phyloP scores from a whole-genome alignment of 2,888 invertebrate species.

The Lagria hirta region DNA sequence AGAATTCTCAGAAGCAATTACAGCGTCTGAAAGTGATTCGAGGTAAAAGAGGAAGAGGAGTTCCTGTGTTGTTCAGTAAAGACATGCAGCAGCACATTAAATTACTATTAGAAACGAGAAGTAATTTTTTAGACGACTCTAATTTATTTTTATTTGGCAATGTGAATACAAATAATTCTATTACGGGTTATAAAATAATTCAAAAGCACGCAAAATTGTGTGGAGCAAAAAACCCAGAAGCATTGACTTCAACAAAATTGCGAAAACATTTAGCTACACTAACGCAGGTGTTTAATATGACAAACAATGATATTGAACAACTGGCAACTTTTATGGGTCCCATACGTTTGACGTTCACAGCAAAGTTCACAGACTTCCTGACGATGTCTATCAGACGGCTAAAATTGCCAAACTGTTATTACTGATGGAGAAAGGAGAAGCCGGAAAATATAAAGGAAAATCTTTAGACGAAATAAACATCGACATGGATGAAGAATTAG shows the following conservation, averaged over 20 bases:
- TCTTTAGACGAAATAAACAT: slow-evolving; percentile 27
- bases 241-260: slow-evolving; percentile 13
- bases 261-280: slow-evolving; percentile 19
- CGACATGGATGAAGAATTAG: slow-evolving; percentile 11
- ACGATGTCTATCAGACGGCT: slow-evolving; percentile 19
- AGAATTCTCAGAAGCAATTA: slow-evolving; percentile 31
- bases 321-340: slow-evolving; percentile 19
- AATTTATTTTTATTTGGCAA: slow-evolving; percentile 9
- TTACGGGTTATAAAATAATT: slow-evolving; percentile 11
- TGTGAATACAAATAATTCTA: slow-evolving; percentile 1
- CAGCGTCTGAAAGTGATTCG: slow-evolving; percentile 34
- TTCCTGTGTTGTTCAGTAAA: slow-evolving; percentile 33
- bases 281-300: slow-evolving; percentile 14
- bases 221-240: slow-evolving; percentile 13
- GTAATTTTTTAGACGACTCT: slow-evolving; percentile 15
- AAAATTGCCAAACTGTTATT: slow-evolving; percentile 19
- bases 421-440: slow-evolving; percentile 25
- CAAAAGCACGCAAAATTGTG: slow-evolving; percentile 11
- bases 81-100: slow-evolving; percentile 33
- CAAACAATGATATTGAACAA: slow-evolving; percentile 10
- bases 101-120: slow-evolving; percentile 4
- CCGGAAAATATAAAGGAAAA: slow-evolving; percentile 27
- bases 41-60: slow-evolving; percentile 36
- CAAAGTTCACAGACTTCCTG: slow-evolving; percentile 22
- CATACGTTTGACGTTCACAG: slow-evolving; percentile 25